phyloP scores from a whole-genome alignment of 2,888 invertebrate species.

The Brachyptera putata region DNA sequence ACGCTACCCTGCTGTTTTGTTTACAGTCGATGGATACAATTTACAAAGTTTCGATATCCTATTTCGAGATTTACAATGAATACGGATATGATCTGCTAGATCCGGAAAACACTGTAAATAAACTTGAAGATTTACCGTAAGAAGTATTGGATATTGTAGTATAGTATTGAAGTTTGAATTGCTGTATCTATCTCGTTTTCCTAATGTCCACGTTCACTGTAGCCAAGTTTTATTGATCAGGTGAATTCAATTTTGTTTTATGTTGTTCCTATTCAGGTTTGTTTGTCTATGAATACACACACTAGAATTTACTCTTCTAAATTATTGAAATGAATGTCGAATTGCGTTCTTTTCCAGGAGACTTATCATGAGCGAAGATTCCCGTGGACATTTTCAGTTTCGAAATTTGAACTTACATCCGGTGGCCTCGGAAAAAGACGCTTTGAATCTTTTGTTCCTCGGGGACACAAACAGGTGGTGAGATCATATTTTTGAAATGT shows the following conservation, averaged over 20 bases:
- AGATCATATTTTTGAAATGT: background rate
- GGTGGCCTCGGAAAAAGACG: constrained; percentile 49
- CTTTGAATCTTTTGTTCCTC: constrained; percentile 48
- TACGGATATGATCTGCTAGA: constrained; percentile 51
- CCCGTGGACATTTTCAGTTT: constrained; percentile 46
- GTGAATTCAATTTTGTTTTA: no score
- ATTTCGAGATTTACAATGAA: constrained; percentile 55
- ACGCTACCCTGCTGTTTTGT: no score
- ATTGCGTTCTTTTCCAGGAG: constrained; percentile 43
- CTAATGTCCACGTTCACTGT: no score
- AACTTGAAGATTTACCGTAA: constrained; percentile 51
- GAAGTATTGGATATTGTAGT: no score
- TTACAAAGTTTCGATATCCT: constrained; percentile 48
- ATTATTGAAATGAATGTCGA: background rate
- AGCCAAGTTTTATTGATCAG: no score
- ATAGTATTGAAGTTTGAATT: no score
- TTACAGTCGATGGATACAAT: background rate
- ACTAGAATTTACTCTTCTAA: no score
- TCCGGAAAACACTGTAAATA: constrained; percentile 40
- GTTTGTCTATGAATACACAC: no score
- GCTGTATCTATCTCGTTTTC: no score
- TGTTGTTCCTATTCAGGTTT: no score
- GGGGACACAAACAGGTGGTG: constrained; percentile 51
- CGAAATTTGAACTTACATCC: constrained; percentile 49
- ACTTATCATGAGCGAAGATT: constrained; percentile 48